Percentiles rank a stretch among this genome's conserved stretches.
Conservation (phyloP, 2,888 invertebrate species). For the Stenurella melanura region DNA sequence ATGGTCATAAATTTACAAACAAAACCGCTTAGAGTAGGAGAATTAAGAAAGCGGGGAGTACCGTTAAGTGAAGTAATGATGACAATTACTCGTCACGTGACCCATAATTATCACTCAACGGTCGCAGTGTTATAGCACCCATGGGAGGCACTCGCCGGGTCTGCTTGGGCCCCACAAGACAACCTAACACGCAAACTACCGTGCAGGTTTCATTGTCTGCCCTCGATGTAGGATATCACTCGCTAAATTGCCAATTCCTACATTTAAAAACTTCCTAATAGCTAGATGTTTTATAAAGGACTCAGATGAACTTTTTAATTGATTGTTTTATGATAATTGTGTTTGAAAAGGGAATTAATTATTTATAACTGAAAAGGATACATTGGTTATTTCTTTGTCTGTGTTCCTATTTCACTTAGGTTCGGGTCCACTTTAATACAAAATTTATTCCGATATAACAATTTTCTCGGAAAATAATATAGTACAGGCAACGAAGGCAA, state of each 20-base stretch:
- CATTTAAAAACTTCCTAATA: constrained; percentile 44
- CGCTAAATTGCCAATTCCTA: constrained; percentile 59
- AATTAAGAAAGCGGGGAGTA: constrained; percentile 1
- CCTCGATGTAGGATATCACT: constrained; percentile 48
- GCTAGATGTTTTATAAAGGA: neutral
- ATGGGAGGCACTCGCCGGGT: constrained; percentile 56
- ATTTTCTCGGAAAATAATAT: too few relatives aligned
- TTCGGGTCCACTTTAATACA: too few relatives aligned
- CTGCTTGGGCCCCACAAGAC: constrained; percentile 54
- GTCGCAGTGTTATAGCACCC: constrained; percentile 65
- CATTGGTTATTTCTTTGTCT: neutral
- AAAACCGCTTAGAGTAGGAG: neutral
- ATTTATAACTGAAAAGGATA: neutral
- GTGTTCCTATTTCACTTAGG: too few relatives aligned
- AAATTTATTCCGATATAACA: too few relatives aligned
- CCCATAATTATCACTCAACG: constrained; percentile 72
- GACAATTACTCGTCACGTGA: constrained; percentile 72
- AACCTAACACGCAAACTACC: constrained; percentile 61
- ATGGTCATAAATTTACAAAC: neutral
- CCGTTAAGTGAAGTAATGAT: constrained; percentile 63
- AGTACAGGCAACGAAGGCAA: too few relatives aligned
- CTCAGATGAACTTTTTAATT: constrained; percentile 19
- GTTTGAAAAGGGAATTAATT: neutral
- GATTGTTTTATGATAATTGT: constrained; percentile 31
- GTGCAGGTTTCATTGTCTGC: constrained; percentile 53